Conservation (phyloP, 2,113 vertebrate genomes). For the Amia ocellicauda region DNA sequence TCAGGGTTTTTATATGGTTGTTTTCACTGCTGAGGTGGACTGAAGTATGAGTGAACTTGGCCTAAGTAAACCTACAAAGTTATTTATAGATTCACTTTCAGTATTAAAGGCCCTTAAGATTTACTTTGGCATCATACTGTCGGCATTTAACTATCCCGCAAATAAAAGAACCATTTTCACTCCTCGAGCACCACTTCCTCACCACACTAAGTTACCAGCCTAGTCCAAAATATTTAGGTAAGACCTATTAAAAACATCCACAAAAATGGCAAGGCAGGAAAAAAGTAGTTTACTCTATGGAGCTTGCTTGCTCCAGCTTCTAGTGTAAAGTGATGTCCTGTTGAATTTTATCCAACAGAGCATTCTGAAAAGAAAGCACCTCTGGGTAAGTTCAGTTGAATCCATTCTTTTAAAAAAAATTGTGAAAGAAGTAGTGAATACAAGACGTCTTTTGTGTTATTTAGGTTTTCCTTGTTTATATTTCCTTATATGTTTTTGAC, state of each 20-base stretch:
- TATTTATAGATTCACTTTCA: conserved; percentile 53
- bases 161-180: conserved; percentile 43
- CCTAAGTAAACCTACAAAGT: conserved; percentile 42
- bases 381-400: too few relatives aligned
- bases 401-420: too few relatives aligned
- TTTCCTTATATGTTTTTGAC: too few relatives aligned
- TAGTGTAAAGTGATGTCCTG: too few relatives aligned
- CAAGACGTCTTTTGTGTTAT: too few relatives aligned
- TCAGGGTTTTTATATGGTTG: conserved; percentile 31
- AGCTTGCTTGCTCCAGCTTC: too few relatives aligned
- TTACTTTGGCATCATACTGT: conserved; percentile 54
- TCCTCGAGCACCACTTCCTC: conserved; percentile 47
- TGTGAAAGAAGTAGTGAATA: too few relatives aligned
- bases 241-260: conserved; percentile 38
- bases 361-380: too few relatives aligned
- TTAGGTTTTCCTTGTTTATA: too few relatives aligned
- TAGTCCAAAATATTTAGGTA: conserved; percentile 29
- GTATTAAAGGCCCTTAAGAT: conserved; percentile 53
- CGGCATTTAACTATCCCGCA: conserved; percentile 29
- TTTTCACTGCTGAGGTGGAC: conserved; percentile 48
- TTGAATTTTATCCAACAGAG: too few relatives aligned
- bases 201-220: conserved; percentile 16
- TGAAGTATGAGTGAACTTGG: conserved; percentile 32
- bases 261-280: too few relatives aligned
- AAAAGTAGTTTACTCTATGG: too few relatives aligned